Evolutionary conservation across 1,140 invertebrate species (phyloP).

Genomic region (Aporrectodea caliginosa): DNA sequence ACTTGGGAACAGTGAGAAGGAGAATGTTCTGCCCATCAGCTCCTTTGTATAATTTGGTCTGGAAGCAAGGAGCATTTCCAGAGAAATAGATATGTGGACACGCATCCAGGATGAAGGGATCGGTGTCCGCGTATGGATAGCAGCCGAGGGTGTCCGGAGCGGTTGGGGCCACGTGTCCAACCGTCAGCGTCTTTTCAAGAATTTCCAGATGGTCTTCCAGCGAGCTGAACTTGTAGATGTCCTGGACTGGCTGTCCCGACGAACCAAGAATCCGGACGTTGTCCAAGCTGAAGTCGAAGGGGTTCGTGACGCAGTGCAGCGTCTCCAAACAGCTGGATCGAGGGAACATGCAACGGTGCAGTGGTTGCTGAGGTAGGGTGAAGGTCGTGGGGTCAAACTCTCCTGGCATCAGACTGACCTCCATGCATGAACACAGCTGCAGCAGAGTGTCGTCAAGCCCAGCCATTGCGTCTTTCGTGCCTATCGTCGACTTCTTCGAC

Average conservation of each 20-base stretch:
- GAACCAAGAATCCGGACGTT: constrained; percentile 63
- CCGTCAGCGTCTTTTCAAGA: constrained; percentile 67
- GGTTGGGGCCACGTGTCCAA: constrained; percentile 85
- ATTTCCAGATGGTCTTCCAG: constrained; percentile 69
- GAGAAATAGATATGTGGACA: constrained; percentile 86
- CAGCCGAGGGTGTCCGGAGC: constrained; percentile 85
- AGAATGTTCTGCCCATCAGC: neutral
- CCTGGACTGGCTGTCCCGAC: constrained; percentile 77
- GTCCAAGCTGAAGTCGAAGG: constrained; percentile 64
- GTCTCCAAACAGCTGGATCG: constrained; percentile 62
- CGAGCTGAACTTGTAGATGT: constrained; percentile 69
- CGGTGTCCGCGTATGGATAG: constrained; percentile 76
- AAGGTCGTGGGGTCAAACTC: constrained; percentile 81
- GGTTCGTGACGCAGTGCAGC: constrained; percentile 80
- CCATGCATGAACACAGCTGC: constrained; percentile 40
- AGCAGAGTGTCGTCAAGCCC: constrained; percentile 5
- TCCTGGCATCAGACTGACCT: constrained; percentile 79
- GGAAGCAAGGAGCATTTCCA: constrained; percentile 69
- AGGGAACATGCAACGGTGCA: constrained; percentile 77
- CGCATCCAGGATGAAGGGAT: constrained; percentile 81
- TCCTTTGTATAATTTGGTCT: constrained; percentile 35
- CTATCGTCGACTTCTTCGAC: neutral
- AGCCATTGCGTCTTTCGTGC: neutral
- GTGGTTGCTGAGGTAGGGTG: constrained; percentile 84
- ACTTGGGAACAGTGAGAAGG: constrained; percentile 5